Evolutionary conservation across 1,140 invertebrate species (phyloP).

Genomic region (Drosophila kurseongensis): DNA sequence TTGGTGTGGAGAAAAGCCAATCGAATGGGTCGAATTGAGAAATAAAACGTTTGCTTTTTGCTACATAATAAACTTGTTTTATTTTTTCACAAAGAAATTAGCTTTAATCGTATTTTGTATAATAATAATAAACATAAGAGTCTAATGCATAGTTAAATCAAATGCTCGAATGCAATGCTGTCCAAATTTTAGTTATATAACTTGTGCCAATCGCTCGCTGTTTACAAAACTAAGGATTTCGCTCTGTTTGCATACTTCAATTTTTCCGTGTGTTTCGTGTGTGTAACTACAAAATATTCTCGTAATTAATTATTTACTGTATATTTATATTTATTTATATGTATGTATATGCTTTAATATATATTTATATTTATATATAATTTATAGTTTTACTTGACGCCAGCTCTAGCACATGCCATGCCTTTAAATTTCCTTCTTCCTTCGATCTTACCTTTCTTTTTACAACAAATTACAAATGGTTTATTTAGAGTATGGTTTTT

Average conservation of each 20-base stretch:
- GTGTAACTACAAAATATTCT: slow-evolving; percentile 75
- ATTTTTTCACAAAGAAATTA: slow-evolving; percentile 80
- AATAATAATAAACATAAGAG: slow-evolving; percentile 76
- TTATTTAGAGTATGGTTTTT: slow-evolving; percentile 55
- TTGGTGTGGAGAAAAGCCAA: slow-evolving; percentile 12
- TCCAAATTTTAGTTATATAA: slow-evolving; percentile 58
- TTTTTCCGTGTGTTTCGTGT: slow-evolving; percentile 25
- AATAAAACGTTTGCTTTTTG: slow-evolving; percentile 60
- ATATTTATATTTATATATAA: slow-evolving; percentile 59
- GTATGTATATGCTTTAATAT: slow-evolving; percentile 56
- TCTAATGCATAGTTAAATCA: slow-evolving; percentile 76
- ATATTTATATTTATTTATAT: slow-evolving; percentile 67
- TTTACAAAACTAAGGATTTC: slow-evolving; percentile 69
- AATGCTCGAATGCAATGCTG: slow-evolving; percentile 79
- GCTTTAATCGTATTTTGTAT: slow-evolving; percentile 75
- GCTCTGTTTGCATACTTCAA: slow-evolving; percentile 25
- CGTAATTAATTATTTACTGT: slow-evolving; percentile 65
- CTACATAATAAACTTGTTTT: slow-evolving; percentile 79
- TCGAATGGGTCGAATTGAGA: slow-evolving; percentile 46
- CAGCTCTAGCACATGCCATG: slow-evolving; percentile 48
- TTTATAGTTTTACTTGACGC: slow-evolving; percentile 76
- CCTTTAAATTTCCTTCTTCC: slow-evolving; percentile 25
- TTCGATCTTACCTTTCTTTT: slow-evolving; percentile 53
- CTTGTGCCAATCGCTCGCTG: slow-evolving; percentile 74
- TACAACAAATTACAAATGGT: slow-evolving; percentile 82